phyloP scores from a whole-genome alignment of 2,113 vertebrate species.

The Pelodiscus sinensis region DNA sequence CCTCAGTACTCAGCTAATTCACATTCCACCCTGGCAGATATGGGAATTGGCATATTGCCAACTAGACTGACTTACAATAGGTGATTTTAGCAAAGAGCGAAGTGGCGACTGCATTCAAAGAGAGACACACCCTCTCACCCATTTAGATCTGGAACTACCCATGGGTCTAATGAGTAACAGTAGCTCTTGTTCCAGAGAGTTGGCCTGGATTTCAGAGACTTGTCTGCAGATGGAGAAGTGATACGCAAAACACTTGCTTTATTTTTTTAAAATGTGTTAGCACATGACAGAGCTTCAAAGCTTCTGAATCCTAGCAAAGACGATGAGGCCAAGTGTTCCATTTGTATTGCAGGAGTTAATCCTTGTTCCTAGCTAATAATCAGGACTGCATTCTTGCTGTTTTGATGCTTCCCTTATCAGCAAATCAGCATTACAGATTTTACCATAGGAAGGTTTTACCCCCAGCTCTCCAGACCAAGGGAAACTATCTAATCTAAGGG shows the following conservation, averaged over 20 bases:
- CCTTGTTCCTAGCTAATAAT: slow-evolving; percentile 46
- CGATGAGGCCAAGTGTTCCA: slow-evolving; percentile 50
- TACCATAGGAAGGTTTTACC: neutral
- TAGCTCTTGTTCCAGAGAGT: slow-evolving; percentile 18
- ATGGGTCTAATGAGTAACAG: slow-evolving; percentile 20
- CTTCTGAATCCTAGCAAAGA: slow-evolving; percentile 16
- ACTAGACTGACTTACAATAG: slow-evolving; percentile 12
- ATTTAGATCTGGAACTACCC: neutral
- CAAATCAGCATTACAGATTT: slow-evolving; percentile 42
- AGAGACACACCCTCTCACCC: slow-evolving; percentile 11
- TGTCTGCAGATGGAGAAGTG: slow-evolving; percentile 53
- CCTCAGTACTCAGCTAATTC: slow-evolving; percentile 51
- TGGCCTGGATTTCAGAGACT: neutral
- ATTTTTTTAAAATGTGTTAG: slow-evolving; percentile 31
- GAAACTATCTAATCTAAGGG: neutral
- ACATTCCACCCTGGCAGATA: slow-evolving; percentile 34
- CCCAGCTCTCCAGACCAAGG: neutral
- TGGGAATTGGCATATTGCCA: neutral
- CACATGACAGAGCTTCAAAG: slow-evolving; percentile 27
- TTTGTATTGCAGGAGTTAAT: slow-evolving; percentile 49
- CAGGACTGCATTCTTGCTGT: neutral
- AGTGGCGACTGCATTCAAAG: neutral
- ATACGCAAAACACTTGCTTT: slow-evolving; percentile 17
- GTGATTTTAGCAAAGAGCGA: slow-evolving; percentile 6
- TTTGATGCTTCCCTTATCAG: slow-evolving; percentile 3